A percentile compares a stretch with the other conserved stretches of the same genome.
phyloP scores from a whole-genome alignment of 2,797 vertebrate genomes.

The Aselliscus stoliczkanus region DNA sequence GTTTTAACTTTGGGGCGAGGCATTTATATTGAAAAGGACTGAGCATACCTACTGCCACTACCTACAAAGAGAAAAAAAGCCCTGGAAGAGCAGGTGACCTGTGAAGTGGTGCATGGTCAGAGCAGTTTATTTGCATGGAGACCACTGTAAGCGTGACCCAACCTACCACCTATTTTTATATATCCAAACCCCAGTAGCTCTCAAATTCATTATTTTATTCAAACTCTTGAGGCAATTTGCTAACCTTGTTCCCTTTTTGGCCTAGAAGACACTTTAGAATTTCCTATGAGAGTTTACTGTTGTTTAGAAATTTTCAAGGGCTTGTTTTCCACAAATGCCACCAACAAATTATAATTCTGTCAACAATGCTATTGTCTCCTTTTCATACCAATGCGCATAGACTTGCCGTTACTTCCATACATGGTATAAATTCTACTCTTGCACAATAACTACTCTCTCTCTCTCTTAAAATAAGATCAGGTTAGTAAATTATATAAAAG shows the following conservation, averaged over 20 bases:
- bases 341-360: constrained; percentile 78
- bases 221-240: constrained; percentile 80
- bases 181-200: constrained; percentile 80
- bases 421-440: constrained; percentile 47
- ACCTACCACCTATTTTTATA: constrained; percentile 78
- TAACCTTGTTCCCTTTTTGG: constrained; percentile 74
- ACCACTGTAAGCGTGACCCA: constrained; percentile 83
- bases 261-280: constrained; percentile 80
- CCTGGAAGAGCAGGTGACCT: constrained; percentile 83
- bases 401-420: constrained; percentile 11
- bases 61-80: constrained; percentile 82
- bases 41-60: constrained; percentile 91
- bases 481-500: constrained; percentile 46
- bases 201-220: constrained; percentile 81
- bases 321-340: constrained; percentile 81
- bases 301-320: constrained; percentile 82
- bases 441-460: constrained; percentile 13
- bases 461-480: constrained; percentile 42
- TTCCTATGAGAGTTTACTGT: constrained; percentile 80
- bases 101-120: constrained; percentile 82
- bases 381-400: constrained; percentile 61
- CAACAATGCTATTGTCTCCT: constrained; percentile 73
- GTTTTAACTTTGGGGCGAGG: constrained; percentile 93
- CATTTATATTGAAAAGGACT: constrained; percentile 95
- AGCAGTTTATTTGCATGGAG: constrained; percentile 84